phyloP scores from a whole-genome alignment of 2,797 vertebrate genomes.

The Sebastes minor region DNA sequence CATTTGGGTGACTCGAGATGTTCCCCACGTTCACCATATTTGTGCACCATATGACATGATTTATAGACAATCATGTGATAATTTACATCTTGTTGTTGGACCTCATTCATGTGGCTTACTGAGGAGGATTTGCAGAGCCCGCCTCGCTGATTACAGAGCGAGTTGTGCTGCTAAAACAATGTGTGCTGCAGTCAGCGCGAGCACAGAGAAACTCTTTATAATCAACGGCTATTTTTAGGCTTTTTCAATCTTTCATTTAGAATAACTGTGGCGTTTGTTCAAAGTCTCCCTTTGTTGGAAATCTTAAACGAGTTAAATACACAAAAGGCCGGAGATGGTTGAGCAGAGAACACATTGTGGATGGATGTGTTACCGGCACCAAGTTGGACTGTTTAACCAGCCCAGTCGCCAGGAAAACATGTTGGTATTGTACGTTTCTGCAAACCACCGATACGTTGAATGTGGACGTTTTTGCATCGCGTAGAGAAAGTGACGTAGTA shows the following conservation, averaged over 20 bases:
- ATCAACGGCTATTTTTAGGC: constrained; percentile 60
- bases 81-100: constrained; percentile 54
- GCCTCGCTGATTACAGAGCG: constrained; percentile 68
- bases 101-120: constrained; percentile 61
- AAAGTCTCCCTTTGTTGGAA: constrained; percentile 38
- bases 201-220: constrained; percentile 47
- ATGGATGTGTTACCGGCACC: constrained; percentile 36
- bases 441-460: not conserved
- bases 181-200: constrained; percentile 30
- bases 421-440: not conserved
- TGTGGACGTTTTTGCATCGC: not conserved
- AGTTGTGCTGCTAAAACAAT: constrained; percentile 67
- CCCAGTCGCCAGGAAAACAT: not conserved
- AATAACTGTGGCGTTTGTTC: constrained; percentile 43
- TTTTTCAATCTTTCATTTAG: constrained; percentile 63
- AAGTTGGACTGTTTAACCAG: constrained; percentile 26
- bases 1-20: constrained; percentile 32
- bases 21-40: constrained; percentile 43
- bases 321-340: constrained; percentile 25
- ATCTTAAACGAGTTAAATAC: constrained; percentile 30
- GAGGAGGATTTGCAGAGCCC: constrained; percentile 39
- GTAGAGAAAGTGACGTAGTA: not conserved
- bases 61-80: constrained; percentile 61
- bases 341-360: constrained; percentile 2
- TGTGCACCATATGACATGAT: constrained; percentile 61